Conservation (phyloP, 2,888 invertebrate genomes). For the Oscheius sp. region DNA sequence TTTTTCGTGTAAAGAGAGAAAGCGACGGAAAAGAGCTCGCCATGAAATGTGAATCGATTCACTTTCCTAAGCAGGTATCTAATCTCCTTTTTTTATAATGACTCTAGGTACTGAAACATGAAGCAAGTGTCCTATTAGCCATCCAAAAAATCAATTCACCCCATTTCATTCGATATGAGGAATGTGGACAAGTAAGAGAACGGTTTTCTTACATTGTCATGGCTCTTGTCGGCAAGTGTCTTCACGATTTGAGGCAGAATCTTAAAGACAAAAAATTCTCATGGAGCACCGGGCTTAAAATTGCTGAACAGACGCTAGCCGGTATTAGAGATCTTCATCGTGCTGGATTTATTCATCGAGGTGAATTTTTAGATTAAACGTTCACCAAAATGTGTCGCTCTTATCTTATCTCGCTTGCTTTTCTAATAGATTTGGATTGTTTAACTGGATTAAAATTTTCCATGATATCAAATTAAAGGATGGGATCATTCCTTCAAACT, state of each 20-base stretch:
- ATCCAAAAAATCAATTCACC: constrained; percentile 44
- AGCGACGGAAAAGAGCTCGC: constrained; percentile 42
- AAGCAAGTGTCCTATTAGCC: constrained; percentile 47
- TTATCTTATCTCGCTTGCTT: no score
- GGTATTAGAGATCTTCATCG: constrained; percentile 49
- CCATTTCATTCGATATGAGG: constrained; percentile 54
- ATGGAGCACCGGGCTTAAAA: constrained; percentile 33
- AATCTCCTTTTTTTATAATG: neutral
- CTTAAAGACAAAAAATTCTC: constrained; percentile 36
- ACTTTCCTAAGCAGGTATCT: constrained; percentile 42
- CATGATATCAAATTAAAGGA: no score
- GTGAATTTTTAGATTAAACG: no score
- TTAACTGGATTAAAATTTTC: no score
- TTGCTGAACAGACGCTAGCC: constrained; percentile 47
- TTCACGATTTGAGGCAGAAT: constrained; percentile 58
- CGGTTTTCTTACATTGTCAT: constrained; percentile 57
- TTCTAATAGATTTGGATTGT: no score
- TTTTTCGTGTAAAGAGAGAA: constrained; percentile 41
- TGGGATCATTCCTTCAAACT: no score
- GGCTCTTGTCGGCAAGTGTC: constrained; percentile 55
- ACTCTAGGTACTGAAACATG: constrained; percentile 37
- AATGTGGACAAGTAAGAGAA: constrained; percentile 41
- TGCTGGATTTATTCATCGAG: constrained; percentile 35
- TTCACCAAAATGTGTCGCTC: no score
- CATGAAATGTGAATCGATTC: constrained; percentile 57